Evolutionary conservation across 2,113 vertebrate genomes (phyloP), one percentile per base, ranked within the genome.

Genomic region (Pelodiscus sinensis): DNA sequence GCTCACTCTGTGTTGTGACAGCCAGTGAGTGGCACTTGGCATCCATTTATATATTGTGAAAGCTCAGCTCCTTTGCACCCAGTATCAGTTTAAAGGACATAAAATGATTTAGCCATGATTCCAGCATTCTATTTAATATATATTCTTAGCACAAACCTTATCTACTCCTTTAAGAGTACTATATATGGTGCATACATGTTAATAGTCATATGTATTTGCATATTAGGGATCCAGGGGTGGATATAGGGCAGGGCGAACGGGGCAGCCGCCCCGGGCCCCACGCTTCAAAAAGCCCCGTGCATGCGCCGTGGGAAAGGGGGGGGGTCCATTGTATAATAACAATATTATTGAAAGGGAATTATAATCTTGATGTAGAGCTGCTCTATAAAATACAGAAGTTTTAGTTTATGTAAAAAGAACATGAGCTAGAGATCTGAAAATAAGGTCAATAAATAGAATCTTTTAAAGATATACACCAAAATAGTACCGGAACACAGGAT

Each of bases 401-500:
- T 83, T 31, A 5, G 6, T 80, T 75, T 54, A n/a, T 21, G 3
- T 86, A 5, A 5, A 5, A 81, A 90, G 31, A 8, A 19, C 51
- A 0, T 0, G 2, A 80, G 75, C 18, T 88, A 31, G 75, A 51
- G 51, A 83, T 8, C 25, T 62, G 31, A 92, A 90, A 81, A 77
- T 79, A 84, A 0, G 3, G 1, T 3, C 50, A 82, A 7, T 6
- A 24, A 57, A 24, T 1, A 75, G 44, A 68, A 9, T 62, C 14
- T 54, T 78, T 54, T 29, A 75, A 35, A 79, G n/a, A 56, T 84
- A 29, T 86, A 54, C 5, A 88, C 24, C 29, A 38, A 58, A 44
- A 79, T 56, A 88, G 24, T 19, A 50, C 0, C 16, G 11, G 3
- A 58, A 62, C 38, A 81, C 8, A 89, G 13, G 12, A 29, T 91